Conservation (phyloP, 2,113 vertebrate species). For the Dasypus novemcinctus region DNA sequence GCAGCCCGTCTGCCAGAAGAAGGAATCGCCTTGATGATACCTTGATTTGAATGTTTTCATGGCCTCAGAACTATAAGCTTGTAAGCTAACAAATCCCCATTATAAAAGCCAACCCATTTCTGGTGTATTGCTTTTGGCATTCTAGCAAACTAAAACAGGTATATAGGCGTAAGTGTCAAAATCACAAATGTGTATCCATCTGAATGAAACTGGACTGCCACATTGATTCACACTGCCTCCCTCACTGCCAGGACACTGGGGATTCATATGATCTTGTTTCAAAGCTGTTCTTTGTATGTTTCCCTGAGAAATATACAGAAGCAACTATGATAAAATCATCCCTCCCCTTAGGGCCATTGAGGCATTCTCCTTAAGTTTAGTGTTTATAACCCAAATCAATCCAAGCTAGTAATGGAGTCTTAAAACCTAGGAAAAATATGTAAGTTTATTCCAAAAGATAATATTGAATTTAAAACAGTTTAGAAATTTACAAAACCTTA, state of each 20-base stretch:
- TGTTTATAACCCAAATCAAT: conserved; percentile 32
- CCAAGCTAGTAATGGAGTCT: conserved; percentile 72
- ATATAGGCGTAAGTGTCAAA: neutral
- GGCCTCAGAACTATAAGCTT: no score
- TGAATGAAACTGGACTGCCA: neutral
- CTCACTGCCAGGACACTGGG: neutral
- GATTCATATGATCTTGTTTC: neutral
- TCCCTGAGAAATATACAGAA: neutral
- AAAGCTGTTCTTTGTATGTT: neutral
- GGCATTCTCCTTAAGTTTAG: neutral
- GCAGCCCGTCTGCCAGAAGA: no score
- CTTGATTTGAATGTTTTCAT: no score
- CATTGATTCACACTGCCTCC: neutral
- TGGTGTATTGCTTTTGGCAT: no score
- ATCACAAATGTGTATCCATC: neutral
- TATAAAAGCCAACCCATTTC: no score
- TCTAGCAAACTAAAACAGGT: no score
- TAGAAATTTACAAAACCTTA: conserved; percentile 81
- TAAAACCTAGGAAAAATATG: conserved; percentile 79
- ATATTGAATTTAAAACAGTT: conserved; percentile 79
- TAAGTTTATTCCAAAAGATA: conserved; percentile 84
- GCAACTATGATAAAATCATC: neutral
- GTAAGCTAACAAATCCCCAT: no score
- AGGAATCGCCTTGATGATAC: no score
- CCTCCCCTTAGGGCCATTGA: neutral